Percentiles rank a stretch among this genome's conserved stretches.
Evolutionary conservation across 1,140 invertebrate species (phyloP).

Genomic region (Diorhabda carinulata): DNA sequence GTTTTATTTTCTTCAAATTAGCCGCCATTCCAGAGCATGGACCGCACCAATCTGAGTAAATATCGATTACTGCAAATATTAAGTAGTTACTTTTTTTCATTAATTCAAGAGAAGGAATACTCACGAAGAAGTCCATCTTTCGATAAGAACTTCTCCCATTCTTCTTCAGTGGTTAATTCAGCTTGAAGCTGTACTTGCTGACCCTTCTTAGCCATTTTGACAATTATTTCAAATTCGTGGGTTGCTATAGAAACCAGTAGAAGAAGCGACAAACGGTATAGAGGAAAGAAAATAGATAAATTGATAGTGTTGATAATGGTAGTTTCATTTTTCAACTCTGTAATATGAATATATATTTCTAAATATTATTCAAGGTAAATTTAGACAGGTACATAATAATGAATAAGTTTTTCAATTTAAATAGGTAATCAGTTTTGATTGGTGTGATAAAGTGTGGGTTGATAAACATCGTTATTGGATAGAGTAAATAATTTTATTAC

Average conservation of each 20-base stretch:
- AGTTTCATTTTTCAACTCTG: too few relatives aligned
- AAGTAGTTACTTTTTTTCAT: background rate
- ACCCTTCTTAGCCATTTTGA: conserved; percentile 65
- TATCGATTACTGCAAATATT: conserved; percentile 68
- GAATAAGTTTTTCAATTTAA: too few relatives aligned
- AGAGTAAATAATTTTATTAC: too few relatives aligned
- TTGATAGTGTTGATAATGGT: background rate
- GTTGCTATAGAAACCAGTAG: conserved; percentile 19
- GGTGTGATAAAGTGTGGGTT: too few relatives aligned
- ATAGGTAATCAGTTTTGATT: too few relatives aligned
- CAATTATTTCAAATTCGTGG: background rate
- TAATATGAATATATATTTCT: too few relatives aligned
- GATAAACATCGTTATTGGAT: too few relatives aligned
- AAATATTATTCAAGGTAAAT: too few relatives aligned
- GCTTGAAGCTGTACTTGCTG: conserved; percentile 70
- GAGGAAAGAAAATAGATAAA: background rate
- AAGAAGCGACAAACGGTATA: background rate
- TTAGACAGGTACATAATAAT: too few relatives aligned
- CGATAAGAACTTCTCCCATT: conserved; percentile 77
- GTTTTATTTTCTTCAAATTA: conserved; percentile 82
- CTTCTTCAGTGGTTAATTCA: conserved; percentile 79
- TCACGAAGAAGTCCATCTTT: conserved; percentile 77
- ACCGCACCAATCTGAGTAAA: conserved; percentile 92
- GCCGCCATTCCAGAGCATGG: conserved; percentile 83
- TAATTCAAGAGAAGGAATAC: conserved; percentile 22